Base-by-base conservation (phyloP, 2,113 vertebrate genomes). In the Pseudolaguvia tuberculata region DNA sequence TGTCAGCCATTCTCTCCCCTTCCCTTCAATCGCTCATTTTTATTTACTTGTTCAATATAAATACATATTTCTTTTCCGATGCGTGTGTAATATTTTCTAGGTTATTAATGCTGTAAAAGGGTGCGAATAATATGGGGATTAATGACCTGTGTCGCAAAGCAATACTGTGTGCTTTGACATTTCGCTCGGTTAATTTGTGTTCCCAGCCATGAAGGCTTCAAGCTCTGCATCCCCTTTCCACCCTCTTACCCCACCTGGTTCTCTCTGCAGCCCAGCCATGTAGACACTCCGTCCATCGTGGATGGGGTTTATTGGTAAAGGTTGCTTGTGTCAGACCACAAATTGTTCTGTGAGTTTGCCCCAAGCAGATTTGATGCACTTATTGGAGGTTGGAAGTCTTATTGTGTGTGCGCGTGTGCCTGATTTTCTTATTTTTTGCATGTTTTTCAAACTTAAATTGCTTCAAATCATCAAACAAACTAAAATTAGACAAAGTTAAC, bases 151-250 rank as follows among this genome's bases (percentile, higher is more conserved):
- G 92, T 95, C 95, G 90, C 91, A 92, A 92, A 91, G 94, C 95
- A 95, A 96, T 96, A 88, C 87, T 89, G 96, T 94, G 95, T 94
- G 93, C 94, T 88, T 85, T 98, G 96, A 98, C 96, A 98, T 98
- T 98, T 98, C 93, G 96, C 93, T 94, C 92, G 94, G 91, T 92
- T 98, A 97, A 98, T 98, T 98, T 98, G 96, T 95, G 94, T 91
- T 92, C 87, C 88, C 88, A 78, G 76, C 47, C 81, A 83, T 79
- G 81, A 78, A 69, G 69, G 86, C 84, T 50, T 21, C 35, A n/a
- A 48, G 29, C 55, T 89, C 77, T 83, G 88, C 88, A 85, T 87
- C 81, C 78, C 90, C 87, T 87, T 88, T 86, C 88, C 84, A 5
- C 39, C 39, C 8, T 42, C 39, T 42, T 42, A 42, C 85, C 68